Base-by-base conservation (phyloP, 1,140 invertebrate species). In the Cecropterus lyciades region DNA sequence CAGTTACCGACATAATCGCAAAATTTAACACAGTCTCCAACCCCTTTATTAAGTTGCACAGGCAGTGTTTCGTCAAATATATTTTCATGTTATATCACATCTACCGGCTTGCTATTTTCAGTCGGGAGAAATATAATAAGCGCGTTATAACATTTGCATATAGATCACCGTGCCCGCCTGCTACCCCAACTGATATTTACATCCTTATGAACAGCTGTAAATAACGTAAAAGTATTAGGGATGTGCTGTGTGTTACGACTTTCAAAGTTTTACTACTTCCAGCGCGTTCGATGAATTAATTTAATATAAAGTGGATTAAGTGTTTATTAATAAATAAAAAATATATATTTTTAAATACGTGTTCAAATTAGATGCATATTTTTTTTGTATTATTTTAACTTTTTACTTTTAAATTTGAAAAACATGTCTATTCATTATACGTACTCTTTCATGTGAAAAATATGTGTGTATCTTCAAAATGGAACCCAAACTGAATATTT, bases 141-240 rank as follows among this genome's bases (percentile, higher is more conserved):
- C 87, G 82, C 79, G 86, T 85, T 86, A 89, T 89, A 85, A 84
- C 74, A 89, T 91, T 91, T 87, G 79, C 89, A 91, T 91, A 85
- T 91, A 91, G 80, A 91, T 91, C 87, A 84, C 84, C 69, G 65
- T 85, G 79, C 78, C 72, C 79, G 68, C 66, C 60, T 73, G 65
- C 67, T 69, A 75, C 76, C 76, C 72, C 49, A 46, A 66, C 51
- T 66, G 33, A 75, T 67, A 67, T 73, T 65, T 68, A 75, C 70
- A 42, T 70, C 64, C 69, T 70, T 83, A 77, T 68, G 65, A 73
- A 57, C 62, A 68, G 49, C 59, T 69, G 67, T 71, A 72, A 77
- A 73, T 63, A 70, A 73, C 42, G 57, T 37, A 66, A 45, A 33
- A 30, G 40, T 63, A 30, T 62, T 45, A 62, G 37, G 52, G 52